Evolutionary conservation across 1,140 invertebrate species (phyloP).

Genomic region (Drosophila kurseongensis): DNA sequence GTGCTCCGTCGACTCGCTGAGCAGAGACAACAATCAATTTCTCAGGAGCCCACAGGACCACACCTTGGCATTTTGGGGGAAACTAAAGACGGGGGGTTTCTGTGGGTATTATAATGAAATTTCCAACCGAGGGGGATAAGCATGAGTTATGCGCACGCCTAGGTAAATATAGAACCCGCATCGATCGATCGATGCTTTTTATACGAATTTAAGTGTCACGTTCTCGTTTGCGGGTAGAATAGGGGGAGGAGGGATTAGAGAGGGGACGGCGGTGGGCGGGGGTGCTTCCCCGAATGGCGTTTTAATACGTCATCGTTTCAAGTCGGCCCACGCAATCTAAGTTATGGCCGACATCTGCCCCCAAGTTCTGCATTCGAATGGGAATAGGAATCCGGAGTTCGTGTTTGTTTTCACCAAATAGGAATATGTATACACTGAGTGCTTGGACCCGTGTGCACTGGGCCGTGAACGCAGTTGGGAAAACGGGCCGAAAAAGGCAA

Average conservation of each 20-base stretch:
- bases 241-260: constrained; percentile 16
- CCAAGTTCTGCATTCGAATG: constrained; percentile 51
- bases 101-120: constrained; percentile 52
- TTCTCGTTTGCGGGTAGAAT: constrained; percentile 31
- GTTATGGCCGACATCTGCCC: constrained; percentile 76
- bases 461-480: constrained; percentile 62
- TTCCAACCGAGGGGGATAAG: constrained; percentile 59
- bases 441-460: constrained; percentile 57
- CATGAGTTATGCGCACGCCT: constrained; percentile 73
- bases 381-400: constrained; percentile 67
- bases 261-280: not conserved
- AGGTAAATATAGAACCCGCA: constrained; percentile 82
- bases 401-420: constrained; percentile 80
- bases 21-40: constrained; percentile 41
- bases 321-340: constrained; percentile 76
- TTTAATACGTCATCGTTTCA: constrained; percentile 80
- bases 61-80: constrained; percentile 53
- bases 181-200: constrained; percentile 78
- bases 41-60: constrained; percentile 64
- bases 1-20: constrained; percentile 13
- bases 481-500: constrained; percentile 50
- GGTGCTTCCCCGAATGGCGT: constrained; percentile 57
- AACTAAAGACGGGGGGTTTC: not conserved
- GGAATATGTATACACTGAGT: constrained; percentile 23
- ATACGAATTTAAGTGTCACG: constrained; percentile 81